Conservation (phyloP, 2,888 invertebrate species). For the Thereva unica region DNA sequence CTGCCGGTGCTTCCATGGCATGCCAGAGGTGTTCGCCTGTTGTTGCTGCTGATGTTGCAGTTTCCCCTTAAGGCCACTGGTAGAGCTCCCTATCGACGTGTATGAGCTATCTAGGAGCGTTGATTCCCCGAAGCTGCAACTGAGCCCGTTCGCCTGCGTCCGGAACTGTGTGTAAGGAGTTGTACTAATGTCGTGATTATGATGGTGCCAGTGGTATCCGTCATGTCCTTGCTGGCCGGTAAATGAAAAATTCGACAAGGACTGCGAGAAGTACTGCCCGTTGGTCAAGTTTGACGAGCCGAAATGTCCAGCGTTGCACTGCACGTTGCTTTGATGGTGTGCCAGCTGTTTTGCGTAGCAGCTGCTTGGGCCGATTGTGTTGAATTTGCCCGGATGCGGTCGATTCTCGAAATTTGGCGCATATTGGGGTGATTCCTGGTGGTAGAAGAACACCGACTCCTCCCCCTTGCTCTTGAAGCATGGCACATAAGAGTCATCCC, state of each 20-base stretch:
- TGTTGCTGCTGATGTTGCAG: conserved; percentile 49
- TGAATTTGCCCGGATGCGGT: conserved; percentile 52
- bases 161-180: conserved; percentile 54
- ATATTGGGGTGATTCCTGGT: conserved; percentile 44
- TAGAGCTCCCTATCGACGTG: conserved; percentile 50
- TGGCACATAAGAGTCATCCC: conserved; percentile 39
- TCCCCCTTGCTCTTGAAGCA: conserved; percentile 42
- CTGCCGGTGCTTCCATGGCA: conserved; percentile 59
- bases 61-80: conserved; percentile 55
- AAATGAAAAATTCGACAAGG: conserved; percentile 55
- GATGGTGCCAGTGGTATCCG: conserved; percentile 41
- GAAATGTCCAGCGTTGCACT: conserved; percentile 44
- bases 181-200: conserved; percentile 42
- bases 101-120: conserved; percentile 48
- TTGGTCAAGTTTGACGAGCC: conserved; percentile 24
- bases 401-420: conserved; percentile 44
- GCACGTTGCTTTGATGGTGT: conserved; percentile 42
- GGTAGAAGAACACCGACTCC: conserved; percentile 44
- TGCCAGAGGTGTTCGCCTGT: conserved; percentile 39
- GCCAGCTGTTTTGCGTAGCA: conserved; percentile 55
- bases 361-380: conserved; percentile 57
- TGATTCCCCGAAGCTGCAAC: conserved; percentile 45
- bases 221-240: conserved; percentile 14
- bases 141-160: conserved; percentile 43
- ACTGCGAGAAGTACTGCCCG: conserved; percentile 56